Evolutionary conservation across 2,888 invertebrate genomes (phyloP), one percentile per base, ranked within the genome.

Genomic region (Dorcus parallelipipedus): DNA sequence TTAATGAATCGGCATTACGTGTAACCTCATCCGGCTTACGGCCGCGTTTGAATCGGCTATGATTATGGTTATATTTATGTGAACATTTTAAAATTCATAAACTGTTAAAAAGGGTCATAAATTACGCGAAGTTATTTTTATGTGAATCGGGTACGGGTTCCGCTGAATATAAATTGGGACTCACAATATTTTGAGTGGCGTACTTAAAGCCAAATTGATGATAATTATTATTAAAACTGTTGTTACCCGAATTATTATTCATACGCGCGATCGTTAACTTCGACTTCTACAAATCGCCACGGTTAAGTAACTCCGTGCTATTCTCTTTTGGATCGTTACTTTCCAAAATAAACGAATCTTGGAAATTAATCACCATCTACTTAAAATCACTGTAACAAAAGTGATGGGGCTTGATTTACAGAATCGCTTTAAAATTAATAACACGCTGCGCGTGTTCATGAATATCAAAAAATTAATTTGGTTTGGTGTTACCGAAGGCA

Each of bases 221-320:
- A 54, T 58, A 58, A 58, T 58, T 58, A 53, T 58, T 58, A 58
- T 58, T 53, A 43, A 58, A 58, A 50, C 50, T 54, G 58, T 58
- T 53, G 54, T 58, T 53, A 26, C 43, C 51, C 51, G 56, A 41
- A 45, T 51, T 9, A 45, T 45, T 45, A 23, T 23, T 20, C 38
- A 14, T 38, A 20, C 51, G 51, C 9, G 39, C 38, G 39, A 51
- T 51, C 51, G 51, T 51, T 51, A 51, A 40, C 40, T 38, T 38
- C 38, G 51, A 40, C 45, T 45, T 10, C 45, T 45, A 45, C 23
- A 45, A 45, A 45, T 38, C 51, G 51, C 10, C 39, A 40, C 51
- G 17, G 38, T 64, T 63, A 57, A 54, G 58, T 33, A 7, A 33
- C 26, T 58, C 58, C 58, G 60, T 6, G 26, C 4, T 33, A 5